phyloP scores from a whole-genome alignment of 2,797 vertebrate genomes.

The Benthosema pterotum region DNA sequence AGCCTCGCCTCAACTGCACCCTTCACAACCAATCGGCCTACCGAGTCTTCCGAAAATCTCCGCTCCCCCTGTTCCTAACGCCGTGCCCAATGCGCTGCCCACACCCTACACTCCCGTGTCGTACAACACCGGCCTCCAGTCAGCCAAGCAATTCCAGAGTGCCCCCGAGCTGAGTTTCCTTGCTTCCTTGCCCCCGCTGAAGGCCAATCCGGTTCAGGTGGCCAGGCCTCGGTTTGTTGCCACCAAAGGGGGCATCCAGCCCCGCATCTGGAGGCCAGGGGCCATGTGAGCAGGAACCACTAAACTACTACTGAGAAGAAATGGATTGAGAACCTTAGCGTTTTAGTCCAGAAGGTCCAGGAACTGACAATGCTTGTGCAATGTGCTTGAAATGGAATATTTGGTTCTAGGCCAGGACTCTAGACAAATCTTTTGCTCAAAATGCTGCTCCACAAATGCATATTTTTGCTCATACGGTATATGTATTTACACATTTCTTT shows the following conservation, averaged over 20 bases:
- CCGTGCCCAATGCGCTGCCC: slow-evolving; percentile 50
- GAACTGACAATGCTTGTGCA: not conserved
- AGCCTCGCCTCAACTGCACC: slow-evolving; percentile 23
- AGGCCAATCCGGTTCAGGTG: slow-evolving; percentile 79
- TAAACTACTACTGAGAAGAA: not conserved
- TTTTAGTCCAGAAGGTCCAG: slow-evolving; percentile 4
- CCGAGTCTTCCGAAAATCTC: slow-evolving; percentile 77
- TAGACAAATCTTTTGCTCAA: slow-evolving; percentile 15
- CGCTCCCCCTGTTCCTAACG: slow-evolving; percentile 56
- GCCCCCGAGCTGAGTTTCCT: slow-evolving; percentile 82
- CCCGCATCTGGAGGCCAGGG: slow-evolving; percentile 92
- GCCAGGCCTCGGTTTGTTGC: slow-evolving; percentile 94
- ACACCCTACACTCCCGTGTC: slow-evolving; percentile 67
- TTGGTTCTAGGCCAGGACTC: not conserved
- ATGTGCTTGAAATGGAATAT: not conserved
- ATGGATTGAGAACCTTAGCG: too few relatives aligned
- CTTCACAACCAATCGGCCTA: slow-evolving; percentile 49
- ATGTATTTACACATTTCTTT: slow-evolving; percentile 23
- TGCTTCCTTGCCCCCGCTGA: slow-evolving; percentile 69
- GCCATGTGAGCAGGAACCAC: slow-evolving; percentile 50
- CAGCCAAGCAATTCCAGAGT: slow-evolving; percentile 82
- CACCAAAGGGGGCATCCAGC: slow-evolving; percentile 88
- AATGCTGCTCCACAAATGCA: slow-evolving; percentile 30
- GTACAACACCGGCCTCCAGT: slow-evolving; percentile 73
- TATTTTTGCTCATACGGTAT: slow-evolving; percentile 31